Percentiles rank a stretch among this genome's conserved stretches.
Conservation (phyloP, 2,113 vertebrate genomes). For the Abramis brama region DNA sequence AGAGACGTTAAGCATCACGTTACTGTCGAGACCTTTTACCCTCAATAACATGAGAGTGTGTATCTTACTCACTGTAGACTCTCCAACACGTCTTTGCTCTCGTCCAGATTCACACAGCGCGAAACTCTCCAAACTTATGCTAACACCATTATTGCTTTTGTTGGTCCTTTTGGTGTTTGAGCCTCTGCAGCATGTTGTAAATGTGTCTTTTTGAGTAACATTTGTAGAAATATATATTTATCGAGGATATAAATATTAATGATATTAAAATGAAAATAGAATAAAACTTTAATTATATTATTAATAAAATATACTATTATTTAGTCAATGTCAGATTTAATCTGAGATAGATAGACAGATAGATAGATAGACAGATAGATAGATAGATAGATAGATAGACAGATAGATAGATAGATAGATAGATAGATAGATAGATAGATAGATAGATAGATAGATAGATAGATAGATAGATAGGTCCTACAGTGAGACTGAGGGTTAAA, state of each 20-base stretch:
- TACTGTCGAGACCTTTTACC: background rate
- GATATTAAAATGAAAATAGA: background rate
- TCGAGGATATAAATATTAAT: background rate
- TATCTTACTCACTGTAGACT: too few relatives aligned
- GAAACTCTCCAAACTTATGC: background rate
- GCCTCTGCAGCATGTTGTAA: background rate
- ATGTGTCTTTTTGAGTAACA: background rate
- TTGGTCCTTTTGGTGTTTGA: background rate
- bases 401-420: background rate
- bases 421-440: background rate
- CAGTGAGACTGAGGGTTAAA: background rate
- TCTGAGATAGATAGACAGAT: background rate
- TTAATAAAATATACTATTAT: too few relatives aligned
- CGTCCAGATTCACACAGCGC: background rate
- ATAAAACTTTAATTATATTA: too few relatives aligned
- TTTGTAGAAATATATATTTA: background rate
- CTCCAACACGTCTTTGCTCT: background rate
- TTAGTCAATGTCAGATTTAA: too few relatives aligned
- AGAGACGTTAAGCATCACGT: constrained; percentile 21
- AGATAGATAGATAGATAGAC: background rate
- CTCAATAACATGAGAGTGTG: constrained; percentile 12
- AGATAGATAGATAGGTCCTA: too few relatives aligned
- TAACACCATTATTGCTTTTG: constrained; percentile 29
- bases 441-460: background rate
- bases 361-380: background rate